A percentile compares a stretch with the other conserved stretches of the same genome.
Conservation (phyloP, 2,113 vertebrate genomes). For the Excalfactoria chinensis region DNA sequence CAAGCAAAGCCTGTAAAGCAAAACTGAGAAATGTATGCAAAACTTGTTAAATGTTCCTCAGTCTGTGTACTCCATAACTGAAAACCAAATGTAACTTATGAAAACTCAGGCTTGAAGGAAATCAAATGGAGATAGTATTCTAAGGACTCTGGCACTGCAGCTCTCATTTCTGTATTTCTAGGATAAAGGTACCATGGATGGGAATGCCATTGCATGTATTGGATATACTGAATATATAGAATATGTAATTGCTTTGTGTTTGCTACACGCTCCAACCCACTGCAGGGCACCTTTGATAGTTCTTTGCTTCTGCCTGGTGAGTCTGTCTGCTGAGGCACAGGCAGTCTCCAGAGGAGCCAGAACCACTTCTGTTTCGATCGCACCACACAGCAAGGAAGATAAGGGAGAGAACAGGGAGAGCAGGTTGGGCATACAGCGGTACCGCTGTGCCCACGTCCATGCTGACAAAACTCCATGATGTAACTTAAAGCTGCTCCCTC, state of each 20-base stretch:
- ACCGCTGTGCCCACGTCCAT: fast-evolving
- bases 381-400: not conserved
- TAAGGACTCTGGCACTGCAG: not conserved
- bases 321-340: not conserved
- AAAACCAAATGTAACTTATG: not conserved
- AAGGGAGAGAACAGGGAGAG: not conserved
- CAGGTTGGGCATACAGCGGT: not conserved
- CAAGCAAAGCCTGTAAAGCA: not conserved
- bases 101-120: constrained; percentile 27
- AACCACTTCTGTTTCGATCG: not conserved
- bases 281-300: fast-evolving
- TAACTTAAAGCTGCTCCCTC: not conserved
- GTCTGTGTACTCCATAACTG: not conserved
- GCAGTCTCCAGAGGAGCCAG: not conserved
- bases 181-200: not conserved
- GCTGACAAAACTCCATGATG: not conserved
- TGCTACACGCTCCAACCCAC: not conserved
- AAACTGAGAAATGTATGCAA: not conserved
- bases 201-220: not conserved
- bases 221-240: not conserved
- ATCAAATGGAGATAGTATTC: not conserved
- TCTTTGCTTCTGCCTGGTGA: not conserved
- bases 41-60: constrained; percentile 51
- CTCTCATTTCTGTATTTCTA: constrained; percentile 22
- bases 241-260: not conserved